Evolutionary conservation across 2,113 vertebrate genomes (phyloP).

Genomic region (Solea solea): DNA sequence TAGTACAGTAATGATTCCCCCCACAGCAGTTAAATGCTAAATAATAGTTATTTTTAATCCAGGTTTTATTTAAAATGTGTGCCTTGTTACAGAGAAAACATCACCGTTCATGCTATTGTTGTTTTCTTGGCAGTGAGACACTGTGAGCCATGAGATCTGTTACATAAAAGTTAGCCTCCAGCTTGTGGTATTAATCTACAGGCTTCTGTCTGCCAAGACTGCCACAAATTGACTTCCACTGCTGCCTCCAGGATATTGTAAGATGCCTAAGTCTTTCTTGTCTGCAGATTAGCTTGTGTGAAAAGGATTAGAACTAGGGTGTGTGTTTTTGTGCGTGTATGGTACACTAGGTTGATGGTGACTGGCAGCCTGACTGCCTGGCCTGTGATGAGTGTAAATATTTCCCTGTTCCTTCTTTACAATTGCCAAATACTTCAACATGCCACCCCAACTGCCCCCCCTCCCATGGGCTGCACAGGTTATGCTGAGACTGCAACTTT

Average conservation of each 20-base stretch:
- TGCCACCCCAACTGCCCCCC: slow-evolving; percentile 42
- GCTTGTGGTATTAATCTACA: slow-evolving; percentile 38
- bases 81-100: no score
- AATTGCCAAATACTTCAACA: slow-evolving; percentile 40
- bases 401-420: slow-evolving; percentile 45
- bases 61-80: no score
- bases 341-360: background rate
- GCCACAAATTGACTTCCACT: slow-evolving; percentile 68
- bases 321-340: slow-evolving; percentile 38
- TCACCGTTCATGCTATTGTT: slow-evolving; percentile 4
- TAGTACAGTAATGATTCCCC: no score
- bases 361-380: slow-evolving; percentile 37
- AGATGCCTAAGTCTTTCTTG: slow-evolving; percentile 73
- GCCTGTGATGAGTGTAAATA: slow-evolving; percentile 58
- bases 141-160: background rate
- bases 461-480: slow-evolving; percentile 22
- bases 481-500: slow-evolving; percentile 42
- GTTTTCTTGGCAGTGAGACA: background rate
- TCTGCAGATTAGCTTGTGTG: slow-evolving; percentile 78
- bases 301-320: slow-evolving; percentile 70
- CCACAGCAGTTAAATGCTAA: no score
- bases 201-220: slow-evolving; percentile 36
- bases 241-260: slow-evolving; percentile 54
- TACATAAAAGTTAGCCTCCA: slow-evolving; percentile 39
- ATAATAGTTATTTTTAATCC: no score